A percentile compares a stretch with the other conserved stretches of the same genome.
Conservation (phyloP, 2,888 invertebrate genomes). For the Formica aserva region DNA sequence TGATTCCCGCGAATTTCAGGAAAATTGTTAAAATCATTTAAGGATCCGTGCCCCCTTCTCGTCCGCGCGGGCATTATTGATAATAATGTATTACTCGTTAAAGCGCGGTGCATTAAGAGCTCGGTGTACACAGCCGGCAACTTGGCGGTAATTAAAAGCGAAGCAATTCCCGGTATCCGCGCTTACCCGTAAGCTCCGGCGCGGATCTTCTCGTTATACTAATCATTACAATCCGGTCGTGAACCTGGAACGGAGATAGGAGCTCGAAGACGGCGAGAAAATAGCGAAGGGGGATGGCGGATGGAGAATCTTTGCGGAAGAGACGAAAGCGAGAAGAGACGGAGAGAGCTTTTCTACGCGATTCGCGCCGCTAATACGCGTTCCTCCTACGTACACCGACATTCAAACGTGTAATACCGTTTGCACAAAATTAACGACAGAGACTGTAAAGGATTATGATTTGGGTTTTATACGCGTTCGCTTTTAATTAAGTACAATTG, state of each 20-base stretch:
- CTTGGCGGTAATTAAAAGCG: constrained; percentile 72
- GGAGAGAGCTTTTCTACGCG: constrained; percentile 12
- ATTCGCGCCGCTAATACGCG: constrained; percentile 30
- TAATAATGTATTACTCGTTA: constrained; percentile 73
- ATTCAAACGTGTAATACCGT: neutral
- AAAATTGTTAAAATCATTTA: constrained; percentile 65
- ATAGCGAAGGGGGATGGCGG: neutral
- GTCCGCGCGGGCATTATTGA: constrained; percentile 56
- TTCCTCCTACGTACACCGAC: neutral
- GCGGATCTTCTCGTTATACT: constrained; percentile 72
- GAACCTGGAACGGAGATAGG: constrained; percentile 48
- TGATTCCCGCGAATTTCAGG: constrained; percentile 37
- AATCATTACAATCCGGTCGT: constrained; percentile 69
- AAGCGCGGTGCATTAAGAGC: constrained; percentile 67
- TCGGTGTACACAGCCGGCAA: constrained; percentile 62
- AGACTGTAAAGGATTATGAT: constrained; percentile 57
- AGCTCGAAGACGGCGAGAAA: constrained; percentile 20
- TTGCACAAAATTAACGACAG: constrained; percentile 7
- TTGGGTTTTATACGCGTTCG: neutral
- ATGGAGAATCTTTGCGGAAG: constrained; percentile 10
- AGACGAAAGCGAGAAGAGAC: neutral
- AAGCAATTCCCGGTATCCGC: constrained; percentile 70
- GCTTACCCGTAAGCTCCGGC: constrained; percentile 62
- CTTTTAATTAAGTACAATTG: constrained; percentile 54
- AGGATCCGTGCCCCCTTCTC: constrained; percentile 37